These are phyloP conservation scores for Prolemur simus DNA, from an alignment of 2,113 vertebrate species.

Conservation along the genomic window DNA sequence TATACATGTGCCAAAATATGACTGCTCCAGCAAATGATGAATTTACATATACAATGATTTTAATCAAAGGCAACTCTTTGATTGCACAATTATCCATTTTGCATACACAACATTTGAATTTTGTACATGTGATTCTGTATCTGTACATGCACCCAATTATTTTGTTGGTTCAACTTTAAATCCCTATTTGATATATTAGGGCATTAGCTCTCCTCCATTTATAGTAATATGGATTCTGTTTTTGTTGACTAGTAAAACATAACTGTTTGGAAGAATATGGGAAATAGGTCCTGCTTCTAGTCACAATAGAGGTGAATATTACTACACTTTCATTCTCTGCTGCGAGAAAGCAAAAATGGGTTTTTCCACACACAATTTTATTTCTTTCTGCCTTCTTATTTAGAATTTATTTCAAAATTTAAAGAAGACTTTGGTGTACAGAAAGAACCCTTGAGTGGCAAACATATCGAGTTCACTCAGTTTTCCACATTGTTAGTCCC, in stretches of 20 bases:
- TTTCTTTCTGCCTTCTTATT: constrained; percentile 20
- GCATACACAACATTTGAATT: constrained; percentile 65
- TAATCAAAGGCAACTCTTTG: constrained; percentile 64
- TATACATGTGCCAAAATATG: constrained; percentile 53
- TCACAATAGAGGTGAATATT: neutral
- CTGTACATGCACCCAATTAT: constrained; percentile 67
- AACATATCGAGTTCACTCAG: constrained; percentile 48
- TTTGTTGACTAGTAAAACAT: neutral
- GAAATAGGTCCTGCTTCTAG: neutral
- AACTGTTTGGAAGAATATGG: neutral
- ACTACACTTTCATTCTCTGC: neutral
- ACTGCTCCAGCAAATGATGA: constrained; percentile 46
- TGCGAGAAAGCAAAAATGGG: neutral
- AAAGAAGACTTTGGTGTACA: constrained; percentile 15
- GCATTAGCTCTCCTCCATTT: constrained; percentile 44
- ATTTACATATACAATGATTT: constrained; percentile 78
- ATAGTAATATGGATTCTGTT: neutral
- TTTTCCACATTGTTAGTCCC: constrained; percentile 68
- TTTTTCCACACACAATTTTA: neutral
- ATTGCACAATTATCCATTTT: constrained; percentile 69
- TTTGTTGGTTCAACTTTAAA: constrained; percentile 75
- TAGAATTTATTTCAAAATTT: constrained; percentile 46
- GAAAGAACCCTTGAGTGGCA: constrained; percentile 27
- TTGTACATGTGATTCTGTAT: constrained; percentile 34
- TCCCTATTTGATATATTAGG: constrained; percentile 21